Base-by-base conservation (phyloP, 2,113 vertebrate genomes). In the Eulacestoma nigropectus region DNA sequence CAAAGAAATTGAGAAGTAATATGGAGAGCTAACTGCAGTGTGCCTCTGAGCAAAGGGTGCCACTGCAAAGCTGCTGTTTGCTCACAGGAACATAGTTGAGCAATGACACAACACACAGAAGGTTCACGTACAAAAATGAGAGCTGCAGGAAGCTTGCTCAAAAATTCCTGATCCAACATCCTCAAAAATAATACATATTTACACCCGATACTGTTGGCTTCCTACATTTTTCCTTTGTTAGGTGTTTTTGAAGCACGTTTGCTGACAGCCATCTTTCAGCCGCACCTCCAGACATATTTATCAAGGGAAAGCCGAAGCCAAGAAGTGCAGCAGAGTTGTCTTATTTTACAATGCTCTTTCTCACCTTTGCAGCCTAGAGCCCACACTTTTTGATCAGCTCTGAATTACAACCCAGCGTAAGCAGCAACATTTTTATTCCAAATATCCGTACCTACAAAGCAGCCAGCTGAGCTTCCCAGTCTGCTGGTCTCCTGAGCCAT, bases 401-500 rank as follows among this genome's bases (percentile, higher is more conserved):
- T 78, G 64, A 95, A 80, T 90, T 86, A 84, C 37, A 93, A 47
- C 6, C 10, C 79, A 69, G 57, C 37, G 65, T 32, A 89, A 94
- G 35, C 57, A 56, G 70, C 57, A 80, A 69, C 13, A 3, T 55
- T 91, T 84, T 90, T 56, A 76, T 90, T 84, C 63, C 59, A 85
- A 80, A 56, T 89, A 90, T 50, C 69, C 2, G 1, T 55, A 78
- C 50, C 70, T 92, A 72, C 32, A 91, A 81, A 80, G 63, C 47
- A 83, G 81, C 22, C 73, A 84, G 88, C 68, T 84, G 82, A 95
- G 95, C 50, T 87, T 94, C 88, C 68, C 88, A 79, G 77, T 6
- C 50, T 83, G 46, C 13, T 46, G 64, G 91, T 95, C 91, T 97
- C 93, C 37, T 65, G 82, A 92, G 90, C 62, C 33, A 90, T 82